These are phyloP conservation scores for Hypomecis atomaria DNA, from an alignment of 2,888 invertebrate species.

Conservation along the genomic window DNA sequence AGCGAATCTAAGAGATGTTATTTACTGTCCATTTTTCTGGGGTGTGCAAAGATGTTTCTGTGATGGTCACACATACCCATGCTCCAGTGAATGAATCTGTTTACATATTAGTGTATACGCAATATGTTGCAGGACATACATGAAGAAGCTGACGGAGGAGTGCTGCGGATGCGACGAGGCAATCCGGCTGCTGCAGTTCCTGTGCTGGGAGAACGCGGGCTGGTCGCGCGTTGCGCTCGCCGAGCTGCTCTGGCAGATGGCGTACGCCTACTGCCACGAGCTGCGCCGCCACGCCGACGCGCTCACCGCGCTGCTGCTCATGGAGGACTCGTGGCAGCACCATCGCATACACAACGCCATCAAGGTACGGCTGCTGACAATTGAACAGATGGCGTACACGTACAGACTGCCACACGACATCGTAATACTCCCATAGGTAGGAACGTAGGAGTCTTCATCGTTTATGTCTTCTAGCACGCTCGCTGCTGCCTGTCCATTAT, in stretches of 20 bases:
- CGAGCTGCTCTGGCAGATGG: constrained; percentile 95
- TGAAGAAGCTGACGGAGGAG: constrained; percentile 98
- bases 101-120: too few relatives aligned
- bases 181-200: constrained; percentile 94
- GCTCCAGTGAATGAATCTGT: too few relatives aligned
- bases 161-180: constrained; percentile 96
- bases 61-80: too few relatives aligned
- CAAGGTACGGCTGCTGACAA: constrained; percentile 81
- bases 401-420: too few relatives aligned
- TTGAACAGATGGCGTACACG: too few relatives aligned
- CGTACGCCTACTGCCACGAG: constrained; percentile 97
- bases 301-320: constrained; percentile 92
- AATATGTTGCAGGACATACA: constrained; percentile 82
- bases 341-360: constrained; percentile 97
- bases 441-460: too few relatives aligned
- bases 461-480: too few relatives aligned
- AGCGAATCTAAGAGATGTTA: too few relatives aligned
- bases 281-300: constrained; percentile 96
- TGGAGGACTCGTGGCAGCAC: constrained; percentile 98
- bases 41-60: too few relatives aligned
- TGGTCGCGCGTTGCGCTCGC: constrained; percentile 95
- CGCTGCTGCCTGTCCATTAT: too few relatives aligned
- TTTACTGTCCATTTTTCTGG: too few relatives aligned
- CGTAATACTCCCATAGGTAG: too few relatives aligned
- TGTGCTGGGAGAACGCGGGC: constrained; percentile 98